These are phyloP conservation scores for Caenorhabditis latens DNA, from an alignment of 1,140 invertebrate species.

Conservation along the genomic window DNA sequence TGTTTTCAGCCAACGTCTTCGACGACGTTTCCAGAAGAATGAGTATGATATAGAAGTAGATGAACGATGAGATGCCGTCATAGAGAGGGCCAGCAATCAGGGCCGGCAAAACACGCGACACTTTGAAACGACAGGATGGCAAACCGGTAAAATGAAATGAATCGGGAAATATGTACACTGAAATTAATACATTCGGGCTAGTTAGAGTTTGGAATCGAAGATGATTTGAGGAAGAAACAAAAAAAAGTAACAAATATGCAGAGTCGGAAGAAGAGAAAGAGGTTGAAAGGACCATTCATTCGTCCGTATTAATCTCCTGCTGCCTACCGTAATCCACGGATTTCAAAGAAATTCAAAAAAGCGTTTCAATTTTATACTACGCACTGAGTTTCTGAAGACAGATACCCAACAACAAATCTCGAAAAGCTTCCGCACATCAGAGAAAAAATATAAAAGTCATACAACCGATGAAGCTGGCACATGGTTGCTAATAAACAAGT, in stretches of 20 bases:
- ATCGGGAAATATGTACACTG: neutral
- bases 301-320: too few species aligned
- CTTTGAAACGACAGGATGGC: slow-evolving; percentile 12
- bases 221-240: neutral
- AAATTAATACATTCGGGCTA: neutral
- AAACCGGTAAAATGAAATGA: neutral
- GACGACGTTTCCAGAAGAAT: neutral
- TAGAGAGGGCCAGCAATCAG: neutral
- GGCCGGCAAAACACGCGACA: slow-evolving; percentile 14
- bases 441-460: too few species aligned
- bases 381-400: too few species aligned
- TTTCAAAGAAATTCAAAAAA: neutral
- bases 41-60: neutral
- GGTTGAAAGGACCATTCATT: too few species aligned
- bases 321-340: too few species aligned
- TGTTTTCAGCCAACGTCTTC: neutral
- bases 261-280: too few species aligned
- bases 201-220: neutral
- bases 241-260: neutral
- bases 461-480: neutral
- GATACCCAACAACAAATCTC: too few species aligned
- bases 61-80: neutral
- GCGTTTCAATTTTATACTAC: neutral
- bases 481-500: slow-evolving; percentile 13
- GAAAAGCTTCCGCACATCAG: too few species aligned